Base-by-base conservation (phyloP, 2,888 invertebrate species). In the Pristionchus arcanus region DNA sequence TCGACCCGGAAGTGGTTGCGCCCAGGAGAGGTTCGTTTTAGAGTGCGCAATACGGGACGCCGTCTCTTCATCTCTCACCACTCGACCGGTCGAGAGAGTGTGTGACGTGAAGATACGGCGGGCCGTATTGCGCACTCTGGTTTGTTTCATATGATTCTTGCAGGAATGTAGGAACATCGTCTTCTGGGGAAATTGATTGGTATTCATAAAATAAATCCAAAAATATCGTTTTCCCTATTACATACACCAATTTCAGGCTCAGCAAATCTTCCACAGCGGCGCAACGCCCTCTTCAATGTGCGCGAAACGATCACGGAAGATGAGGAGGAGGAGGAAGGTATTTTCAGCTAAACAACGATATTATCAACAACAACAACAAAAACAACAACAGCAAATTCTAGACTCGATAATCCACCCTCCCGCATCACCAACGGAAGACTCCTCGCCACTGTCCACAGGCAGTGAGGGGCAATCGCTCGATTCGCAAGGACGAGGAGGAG, bases 201-300 rank as follows among this genome's bases (percentile, higher is more conserved):
- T 9, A 42, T 42, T 42, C 42, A 42, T 42, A 42, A 9, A 3
- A 42, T 42, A 42, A 42, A 42, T 42, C 42, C 9, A 9, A 42
- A 42, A 42, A 42, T 42, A 42, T 42, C 9, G 42, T 42, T 42
- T 42, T 42, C 42, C 3, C 42, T 9, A 3, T 5, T 42, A 42
- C 16, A n/a, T n/a, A n/a, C 59, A 59, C 15, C 25, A 59, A 59
- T 7, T 59, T 25, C 7, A 59, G 25, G 59, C 19, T 59, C 28
- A 5, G 34, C 77, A 37, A 21, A 21, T 4, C 21, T 42, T 1
- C 28, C 81, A 7, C 81, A 81, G 16, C 81, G 81, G 0, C 81
- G 81, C 49, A 81, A 81, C 49, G 81, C 81, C n/a, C 53, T 81
- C 37, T 81, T 81, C 49, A 81, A 81, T 25, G 81, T 81, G 49